Evolutionary conservation across 2,888 invertebrate species (phyloP), one percentile per base, ranked within the genome.

Genomic region (Drosophila anomelani): DNA sequence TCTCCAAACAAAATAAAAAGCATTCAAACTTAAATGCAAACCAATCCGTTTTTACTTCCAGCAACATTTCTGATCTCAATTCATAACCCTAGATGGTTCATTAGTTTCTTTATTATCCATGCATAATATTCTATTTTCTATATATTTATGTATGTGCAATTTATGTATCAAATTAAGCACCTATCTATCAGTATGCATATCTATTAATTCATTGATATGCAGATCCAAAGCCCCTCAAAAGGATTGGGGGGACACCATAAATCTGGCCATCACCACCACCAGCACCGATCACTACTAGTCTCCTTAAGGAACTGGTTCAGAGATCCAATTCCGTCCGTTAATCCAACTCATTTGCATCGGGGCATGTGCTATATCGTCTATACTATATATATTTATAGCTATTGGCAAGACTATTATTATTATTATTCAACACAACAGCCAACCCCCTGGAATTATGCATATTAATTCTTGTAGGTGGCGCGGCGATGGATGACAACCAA

Each of bases 381-480:
- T 53, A 36, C 23, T 51, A 51, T 10, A 32, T 34, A 36, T 23
- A 20, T 47, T n/a, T 47, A 47, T 47, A 47, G n/a, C 29, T 47
- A 29, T 29, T n/a, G 20, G 32, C n/a, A 38, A 46, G 20, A 10
- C 15, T 20, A 32, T 54, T 39, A 58, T 49, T 51, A 51, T 51
- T 51, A 47, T 58, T 49, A 51, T 57, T 26, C 56, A 43, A 38
- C 13, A 41, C 12, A 34, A n/a, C 26, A 38, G 15, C 17, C 13
- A 46, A 26, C 17, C 13, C n/a, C 43, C 62, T n/a, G 32, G 55
- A 43, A 55, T 56, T 23, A 43, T 60, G 46, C 57, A n/a, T 55
- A 60, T 60, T 34, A 57, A 55, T 68, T 36, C 68, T 66, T 68
- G 66, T 68, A 68, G 64, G 68, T 68, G 68, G 64, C 47, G 64